Evolutionary conservation across 2,113 vertebrate species (phyloP), one percentile per base, ranked within the genome.

Genomic region (Aegithalos caudatus): DNA sequence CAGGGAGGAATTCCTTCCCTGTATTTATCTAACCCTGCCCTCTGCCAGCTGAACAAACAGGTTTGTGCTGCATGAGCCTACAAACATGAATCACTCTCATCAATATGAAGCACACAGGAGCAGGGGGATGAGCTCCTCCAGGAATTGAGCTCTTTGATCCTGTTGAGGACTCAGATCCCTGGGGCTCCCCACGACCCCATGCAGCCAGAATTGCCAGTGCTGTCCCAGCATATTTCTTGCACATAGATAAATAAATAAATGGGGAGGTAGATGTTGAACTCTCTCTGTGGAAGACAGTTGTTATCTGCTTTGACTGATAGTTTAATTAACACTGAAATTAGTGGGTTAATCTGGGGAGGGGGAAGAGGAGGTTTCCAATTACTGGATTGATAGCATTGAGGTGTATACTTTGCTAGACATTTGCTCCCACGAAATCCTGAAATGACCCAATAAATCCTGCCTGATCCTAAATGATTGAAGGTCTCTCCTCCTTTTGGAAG

Each of bases 151-250:
- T 57, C 70, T 31, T 37, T 7, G 10, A 8, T 67, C 29, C 31
- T 42, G 5, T 0, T 10, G 14, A 42, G 0, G 8, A 23, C 31
- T 62, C 11, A 3, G 6, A 7, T 44, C n/a, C 14, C 28, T 5
- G 6, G 16, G n/a, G 31, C 20, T 35, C 31, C 29, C 50, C 1
- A 1, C 19, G 14, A 24, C 29, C 33, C 44, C 0, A 1, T 65
- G 37, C 61, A 47, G 27, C 33, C 57, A 86, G 17, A 14, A 2
- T 4, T 22, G 24, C 31, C 64, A 40, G 9, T 0, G 3, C 6
- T 3, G 27, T 10, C 45, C 50, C 74, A 23, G 38, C 3, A 3
- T 0, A 0, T 24, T 31, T 29, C 25, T 40, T 33, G 25, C 27
- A 35, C 12, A 0, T 7, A 71, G 38, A 54, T 15, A 82, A 53